A percentile compares a stretch with the other conserved stretches of the same genome.
phyloP scores from a whole-genome alignment of 2,113 vertebrate species.

The Bufo bufo region DNA sequence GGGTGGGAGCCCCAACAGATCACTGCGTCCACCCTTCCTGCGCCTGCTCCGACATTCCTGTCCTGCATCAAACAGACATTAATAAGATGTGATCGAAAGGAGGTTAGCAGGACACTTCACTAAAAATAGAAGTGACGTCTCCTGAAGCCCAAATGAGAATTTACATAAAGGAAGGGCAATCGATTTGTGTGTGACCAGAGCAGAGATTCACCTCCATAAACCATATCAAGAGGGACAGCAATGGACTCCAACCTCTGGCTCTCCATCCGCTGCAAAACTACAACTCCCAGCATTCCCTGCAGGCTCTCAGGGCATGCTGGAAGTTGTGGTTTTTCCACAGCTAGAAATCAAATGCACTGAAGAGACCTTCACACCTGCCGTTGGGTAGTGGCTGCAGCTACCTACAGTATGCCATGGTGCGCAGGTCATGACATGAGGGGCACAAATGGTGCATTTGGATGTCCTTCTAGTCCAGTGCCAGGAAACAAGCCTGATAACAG shows the following conservation, averaged over 20 bases:
- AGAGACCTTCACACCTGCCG: too few relatives aligned
- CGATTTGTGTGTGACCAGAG: too few relatives aligned
- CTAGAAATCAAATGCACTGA: too few relatives aligned
- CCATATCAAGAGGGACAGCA: too few relatives aligned
- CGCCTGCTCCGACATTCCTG: conserved; percentile 28
- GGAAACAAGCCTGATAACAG: background rate
- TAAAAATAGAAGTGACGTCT: background rate
- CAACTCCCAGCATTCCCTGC: too few relatives aligned
- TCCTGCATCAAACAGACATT: background rate
- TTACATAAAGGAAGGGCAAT: too few relatives aligned
- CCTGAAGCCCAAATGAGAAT: background rate
- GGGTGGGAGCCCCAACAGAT: conserved; percentile 65
- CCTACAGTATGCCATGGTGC: background rate
- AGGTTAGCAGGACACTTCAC: background rate
- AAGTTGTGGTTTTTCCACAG: too few relatives aligned
- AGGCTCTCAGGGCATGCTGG: too few relatives aligned
- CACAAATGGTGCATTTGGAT: background rate
- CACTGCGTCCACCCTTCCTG: conserved; percentile 62
- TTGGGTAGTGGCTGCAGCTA: too few relatives aligned
- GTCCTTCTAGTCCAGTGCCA: background rate
- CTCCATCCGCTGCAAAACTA: too few relatives aligned
- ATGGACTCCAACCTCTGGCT: background rate
- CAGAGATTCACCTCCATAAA: too few relatives aligned
- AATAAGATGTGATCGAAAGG: background rate
- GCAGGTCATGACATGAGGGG: too few relatives aligned